Evolutionary conservation across 2,888 invertebrate species (phyloP), one percentile per base, ranked within the genome.

Genomic region (Machimus atricapillus): DNA sequence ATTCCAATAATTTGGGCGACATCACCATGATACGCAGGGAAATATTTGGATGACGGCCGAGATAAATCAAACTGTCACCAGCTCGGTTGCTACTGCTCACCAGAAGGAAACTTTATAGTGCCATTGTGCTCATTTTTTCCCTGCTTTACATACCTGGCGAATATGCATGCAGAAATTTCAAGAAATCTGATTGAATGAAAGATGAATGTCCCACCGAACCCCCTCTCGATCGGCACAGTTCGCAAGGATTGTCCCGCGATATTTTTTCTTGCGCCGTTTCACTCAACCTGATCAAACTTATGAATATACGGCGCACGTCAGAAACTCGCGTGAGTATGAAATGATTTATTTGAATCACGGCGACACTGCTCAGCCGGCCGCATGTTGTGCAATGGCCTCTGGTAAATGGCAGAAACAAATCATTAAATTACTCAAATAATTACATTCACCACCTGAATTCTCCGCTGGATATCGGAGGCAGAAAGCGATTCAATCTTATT

Each of bases 61-160:
- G 66, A 82, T 82, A 82, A 82, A 82, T 82, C 82, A 82, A 82
- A 82, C 82, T 82, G 82, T 82, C 82, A 82, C 82, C 66, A 66
- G 58, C 12, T 81, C 43, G 3, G 66, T 23, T 66, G 66, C 66
- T 66, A 66, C 66, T 66, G 66, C 66, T 23, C 81, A 52, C 31
- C 27, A 58, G 82, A 34, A 27, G 58, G 66, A 7, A 46, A 43
- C 78, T 78, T 58, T 82, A 82, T 52, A 37, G 82, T 82, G 46
- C 82, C 82, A 82, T 82, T 82, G 82, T 78, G 78, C 52, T 58
- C 58, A 52, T 82, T 27, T 79, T 82, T 58, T 58, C 58, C 82
- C 82, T 82, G 34, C 31, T 82, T 82, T 82, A 66, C 82, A 82
- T 82, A 82, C 82, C 19, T 43, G 43, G 37, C 40, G 40, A 31